A percentile compares a stretch with the other conserved stretches of the same genome.
phyloP scores from a whole-genome alignment of 2,888 invertebrate genomes.

The Netelia fuscicornis region DNA sequence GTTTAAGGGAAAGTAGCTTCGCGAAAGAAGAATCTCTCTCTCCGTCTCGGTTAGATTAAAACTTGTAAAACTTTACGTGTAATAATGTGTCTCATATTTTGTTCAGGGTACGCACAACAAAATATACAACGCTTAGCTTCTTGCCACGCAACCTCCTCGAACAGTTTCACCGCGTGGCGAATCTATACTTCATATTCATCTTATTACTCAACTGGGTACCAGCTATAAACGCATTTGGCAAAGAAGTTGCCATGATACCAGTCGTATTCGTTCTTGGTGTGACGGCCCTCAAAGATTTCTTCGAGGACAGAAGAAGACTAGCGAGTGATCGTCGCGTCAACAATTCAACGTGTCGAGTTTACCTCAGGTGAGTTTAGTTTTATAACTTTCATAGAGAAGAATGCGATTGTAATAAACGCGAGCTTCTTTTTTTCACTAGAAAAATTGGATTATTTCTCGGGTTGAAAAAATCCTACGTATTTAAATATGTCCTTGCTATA shows the following conservation, averaged over 20 bases:
- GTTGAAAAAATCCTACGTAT: no score
- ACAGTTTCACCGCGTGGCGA: conserved; percentile 98
- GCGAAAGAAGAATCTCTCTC: neutral
- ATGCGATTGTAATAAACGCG: no score
- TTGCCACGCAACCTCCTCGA: conserved; percentile 98
- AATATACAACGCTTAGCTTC: conserved; percentile 97
- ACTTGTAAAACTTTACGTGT: conserved; percentile 4
- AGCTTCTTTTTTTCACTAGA: neutral
- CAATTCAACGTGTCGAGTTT: conserved; percentile 96
- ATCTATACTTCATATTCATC: conserved; percentile 98
- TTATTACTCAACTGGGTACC: conserved; percentile 98
- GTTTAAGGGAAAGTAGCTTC: neutral
- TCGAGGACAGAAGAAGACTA: conserved; percentile 96
- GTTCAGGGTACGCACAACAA: conserved; percentile 94
- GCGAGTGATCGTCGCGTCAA: conserved; percentile 97
- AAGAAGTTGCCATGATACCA: conserved; percentile 97
- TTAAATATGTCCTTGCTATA: no score
- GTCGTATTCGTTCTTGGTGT: conserved; percentile 97
- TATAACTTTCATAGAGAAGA: no score
- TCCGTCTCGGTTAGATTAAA: neutral
- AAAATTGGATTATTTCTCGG: neutral
- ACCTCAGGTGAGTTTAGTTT: conserved; percentile 90
- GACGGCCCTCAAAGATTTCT: conserved; percentile 97
- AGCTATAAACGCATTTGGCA: conserved; percentile 96
- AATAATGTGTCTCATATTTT: conserved; percentile 4